Base-by-base conservation (phyloP, 2,888 invertebrate species). In the Pimpla rufipes region DNA sequence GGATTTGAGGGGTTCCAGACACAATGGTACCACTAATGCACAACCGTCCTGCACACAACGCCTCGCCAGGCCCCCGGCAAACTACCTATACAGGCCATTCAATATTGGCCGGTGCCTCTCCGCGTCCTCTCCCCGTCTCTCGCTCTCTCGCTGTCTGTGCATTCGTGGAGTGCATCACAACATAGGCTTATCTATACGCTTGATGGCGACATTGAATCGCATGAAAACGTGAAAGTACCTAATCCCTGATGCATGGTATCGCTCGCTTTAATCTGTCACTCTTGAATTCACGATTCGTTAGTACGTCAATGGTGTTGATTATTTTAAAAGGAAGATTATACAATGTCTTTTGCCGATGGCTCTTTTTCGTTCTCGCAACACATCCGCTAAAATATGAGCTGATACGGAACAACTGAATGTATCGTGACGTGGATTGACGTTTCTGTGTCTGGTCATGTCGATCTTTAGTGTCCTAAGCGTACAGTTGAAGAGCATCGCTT, bases 21-120 rank as follows among this genome's bases (percentile, higher is more conserved):
- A 93, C 92, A 93, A 93, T 93, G 88, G 90, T 90, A 89, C 90
- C 90, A 90, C 92, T 93, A 93, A 93, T 93, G 92, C 92, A 92
- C 90, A 90, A 90, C 90, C 90, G 85, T 87, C 90, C 89, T 86
- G 82, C 84, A 85, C 77, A 82, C 80, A 70, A 77, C 62, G 78
- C 73, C 64, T 50, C 35, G 66, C 47, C 85, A 83, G 86, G 84
- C 88, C 89, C 88, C 89, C 89, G 90, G 89, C 90, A 90, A 90
- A 90, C 91, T 90, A 88, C 89, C 89, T 90, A 90, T 91, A 90
- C 87, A 88, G 87, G 86, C 88, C 89, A 91, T 92, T 91, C 91
- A 90, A 92, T 92, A 92, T 92, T 91, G 91, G 90, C 89, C 88
- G 85, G 87, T 88, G 84, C 86, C 85, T 89, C 70, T 21, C 40